phyloP scores from a whole-genome alignment of 2,888 invertebrate species.

The Drosophila pullipes region DNA sequence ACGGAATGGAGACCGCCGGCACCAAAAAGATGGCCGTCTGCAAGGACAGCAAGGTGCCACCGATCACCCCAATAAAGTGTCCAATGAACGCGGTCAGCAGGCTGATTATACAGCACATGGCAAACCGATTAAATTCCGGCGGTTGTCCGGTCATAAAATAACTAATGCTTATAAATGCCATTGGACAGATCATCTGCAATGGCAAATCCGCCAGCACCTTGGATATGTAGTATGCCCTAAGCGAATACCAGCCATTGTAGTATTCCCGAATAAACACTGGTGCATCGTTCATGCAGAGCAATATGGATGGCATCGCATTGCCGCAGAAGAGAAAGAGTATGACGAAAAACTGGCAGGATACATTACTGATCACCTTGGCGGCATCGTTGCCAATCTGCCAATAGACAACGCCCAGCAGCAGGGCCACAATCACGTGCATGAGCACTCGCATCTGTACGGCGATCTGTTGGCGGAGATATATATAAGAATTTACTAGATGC shows the following conservation, averaged over 20 bases:
- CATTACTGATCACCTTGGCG: constrained; percentile 92
- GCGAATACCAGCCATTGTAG: constrained; percentile 95
- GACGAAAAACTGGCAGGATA: constrained; percentile 94
- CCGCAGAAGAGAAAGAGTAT: constrained; percentile 97
- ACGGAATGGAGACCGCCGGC: constrained; percentile 91
- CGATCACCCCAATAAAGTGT: constrained; percentile 91
- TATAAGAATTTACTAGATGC: background rate
- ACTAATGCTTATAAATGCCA: constrained; percentile 89
- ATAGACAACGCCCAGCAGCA: constrained; percentile 93
- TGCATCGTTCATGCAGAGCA: constrained; percentile 94
- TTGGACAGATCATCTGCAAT: constrained; percentile 91
- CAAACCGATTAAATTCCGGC: constrained; percentile 66
- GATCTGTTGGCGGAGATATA: constrained; percentile 58
- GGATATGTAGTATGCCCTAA: constrained; percentile 92
- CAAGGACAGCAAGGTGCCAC: constrained; percentile 90
- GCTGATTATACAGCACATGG: constrained; percentile 87
- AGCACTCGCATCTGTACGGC: constrained; percentile 88
- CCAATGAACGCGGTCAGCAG: constrained; percentile 90
- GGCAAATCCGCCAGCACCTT: constrained; percentile 92
- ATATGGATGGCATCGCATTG: constrained; percentile 94
- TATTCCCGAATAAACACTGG: constrained; percentile 92
- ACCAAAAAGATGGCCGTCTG: constrained; percentile 92
- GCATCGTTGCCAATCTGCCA: constrained; percentile 94
- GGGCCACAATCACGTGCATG: constrained; percentile 92
- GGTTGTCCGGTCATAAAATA: constrained; percentile 92